Percentiles rank a stretch among this genome's conserved stretches.
Evolutionary conservation across 2,797 vertebrate species (phyloP).

Genomic region (Clarias platycephalus): DNA sequence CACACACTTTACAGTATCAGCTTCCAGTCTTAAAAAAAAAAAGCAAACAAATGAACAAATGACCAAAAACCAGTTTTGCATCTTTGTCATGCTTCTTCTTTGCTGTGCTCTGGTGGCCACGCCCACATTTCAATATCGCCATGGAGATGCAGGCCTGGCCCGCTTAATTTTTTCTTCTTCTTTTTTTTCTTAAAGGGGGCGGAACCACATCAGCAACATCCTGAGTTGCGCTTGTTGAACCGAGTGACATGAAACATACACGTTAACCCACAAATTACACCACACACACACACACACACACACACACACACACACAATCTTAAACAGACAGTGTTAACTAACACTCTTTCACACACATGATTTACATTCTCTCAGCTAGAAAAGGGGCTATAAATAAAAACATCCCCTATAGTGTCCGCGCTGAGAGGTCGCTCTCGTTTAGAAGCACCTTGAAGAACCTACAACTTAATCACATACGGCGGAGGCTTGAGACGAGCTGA

Average conservation of each 20-base stretch:
- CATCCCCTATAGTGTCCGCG: not conserved
- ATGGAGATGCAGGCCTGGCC: not conserved
- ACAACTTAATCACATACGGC: constrained; percentile 7
- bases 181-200: not conserved
- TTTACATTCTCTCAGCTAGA: constrained; percentile 23
- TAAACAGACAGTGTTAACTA: not conserved
- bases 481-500: not conserved
- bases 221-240: constrained; percentile 12
- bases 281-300: constrained; percentile 2
- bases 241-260: constrained; percentile 7
- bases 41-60: not conserved
- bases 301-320: constrained; percentile 1
- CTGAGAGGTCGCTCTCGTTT: constrained; percentile 4
- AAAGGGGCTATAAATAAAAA: not conserved
- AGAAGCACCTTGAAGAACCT: constrained; percentile 37
- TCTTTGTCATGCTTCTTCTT: constrained; percentile 8
- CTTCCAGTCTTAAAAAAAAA: not conserved
- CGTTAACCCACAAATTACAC: not conserved
- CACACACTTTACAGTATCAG: not conserved
- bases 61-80: constrained; percentile 22
- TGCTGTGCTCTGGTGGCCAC: not conserved
- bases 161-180: not conserved
- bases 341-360: not conserved
- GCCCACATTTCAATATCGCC: not conserved
- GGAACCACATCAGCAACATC: not conserved